Evolutionary conservation across 2,113 vertebrate species (phyloP).

Genomic region (Anthoscopus minutus): DNA sequence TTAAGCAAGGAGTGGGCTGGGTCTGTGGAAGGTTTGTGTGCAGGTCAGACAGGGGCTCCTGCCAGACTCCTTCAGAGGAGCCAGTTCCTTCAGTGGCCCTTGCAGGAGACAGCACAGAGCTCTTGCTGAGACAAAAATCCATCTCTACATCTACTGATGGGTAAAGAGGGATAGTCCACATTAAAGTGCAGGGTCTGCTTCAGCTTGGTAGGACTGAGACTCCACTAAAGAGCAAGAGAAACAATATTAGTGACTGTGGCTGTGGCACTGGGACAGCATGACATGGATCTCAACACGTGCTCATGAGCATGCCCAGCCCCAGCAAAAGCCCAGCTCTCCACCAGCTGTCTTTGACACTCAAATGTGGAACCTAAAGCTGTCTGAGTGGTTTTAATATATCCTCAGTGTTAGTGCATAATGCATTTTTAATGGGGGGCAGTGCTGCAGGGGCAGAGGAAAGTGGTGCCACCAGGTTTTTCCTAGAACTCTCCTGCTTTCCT

Average conservation of each 20-base stretch:
- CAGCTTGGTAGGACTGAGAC: neutral
- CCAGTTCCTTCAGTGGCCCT: neutral
- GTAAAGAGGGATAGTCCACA: neutral
- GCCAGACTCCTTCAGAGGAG: neutral
- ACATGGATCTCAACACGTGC: fast-evolving
- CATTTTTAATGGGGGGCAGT: conserved; percentile 6
- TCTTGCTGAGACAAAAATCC: neutral
- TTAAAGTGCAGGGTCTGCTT: neutral
- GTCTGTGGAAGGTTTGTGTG: neutral
- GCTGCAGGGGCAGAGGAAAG: neutral
- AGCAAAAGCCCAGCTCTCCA: neutral
- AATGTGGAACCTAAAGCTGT: neutral
- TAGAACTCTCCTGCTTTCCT: conserved; percentile 38
- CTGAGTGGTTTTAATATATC: conserved; percentile 10
- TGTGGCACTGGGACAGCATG: neutral
- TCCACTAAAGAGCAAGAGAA: neutral
- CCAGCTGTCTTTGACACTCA: neutral
- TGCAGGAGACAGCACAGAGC: neutral
- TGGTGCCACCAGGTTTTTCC: neutral
- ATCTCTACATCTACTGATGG: neutral
- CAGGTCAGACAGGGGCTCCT: neutral
- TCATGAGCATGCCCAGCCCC: neutral
- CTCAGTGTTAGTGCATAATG: neutral
- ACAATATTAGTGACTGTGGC: neutral
- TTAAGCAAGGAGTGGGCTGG: neutral